Conservation (phyloP, 2,113 vertebrate species). For the Diadophis punctatus region DNA sequence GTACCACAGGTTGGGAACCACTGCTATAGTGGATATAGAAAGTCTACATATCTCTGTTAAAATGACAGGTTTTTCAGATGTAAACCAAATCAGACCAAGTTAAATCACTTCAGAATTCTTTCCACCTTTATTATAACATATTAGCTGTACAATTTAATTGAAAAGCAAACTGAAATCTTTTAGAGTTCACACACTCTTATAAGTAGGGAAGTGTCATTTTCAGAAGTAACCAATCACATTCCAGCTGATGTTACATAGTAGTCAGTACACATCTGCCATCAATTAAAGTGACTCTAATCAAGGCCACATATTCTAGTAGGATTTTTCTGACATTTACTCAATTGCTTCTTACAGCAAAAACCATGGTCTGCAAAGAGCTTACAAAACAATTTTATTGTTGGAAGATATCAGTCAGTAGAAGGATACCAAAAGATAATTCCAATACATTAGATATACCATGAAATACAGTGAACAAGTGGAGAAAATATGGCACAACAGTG, state of each 20-base stretch:
- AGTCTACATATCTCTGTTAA: neutral
- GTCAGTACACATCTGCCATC: neutral
- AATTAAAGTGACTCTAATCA: neutral
- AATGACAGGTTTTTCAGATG: neutral
- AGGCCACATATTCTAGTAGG: neutral
- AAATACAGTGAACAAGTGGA: neutral
- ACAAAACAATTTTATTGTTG: neutral
- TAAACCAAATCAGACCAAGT: neutral
- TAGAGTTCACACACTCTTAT: neutral
- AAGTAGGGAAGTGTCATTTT: neutral
- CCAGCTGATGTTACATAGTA: neutral
- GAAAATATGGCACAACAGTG: neutral
- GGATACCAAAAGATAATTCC: neutral
- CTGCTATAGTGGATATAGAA: neutral
- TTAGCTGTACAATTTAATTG: neutral
- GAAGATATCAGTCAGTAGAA: neutral
- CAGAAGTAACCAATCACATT: neutral
- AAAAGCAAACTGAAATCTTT: neutral
- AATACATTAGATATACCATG: neutral
- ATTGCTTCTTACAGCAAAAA: neutral
- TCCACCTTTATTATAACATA: neutral
- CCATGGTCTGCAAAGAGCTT: neutral
- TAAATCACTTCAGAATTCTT: neutral
- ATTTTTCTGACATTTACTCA: neutral
- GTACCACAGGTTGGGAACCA: no score